Conservation (phyloP, 1,140 invertebrate genomes). For the Cyclina sinensis region DNA sequence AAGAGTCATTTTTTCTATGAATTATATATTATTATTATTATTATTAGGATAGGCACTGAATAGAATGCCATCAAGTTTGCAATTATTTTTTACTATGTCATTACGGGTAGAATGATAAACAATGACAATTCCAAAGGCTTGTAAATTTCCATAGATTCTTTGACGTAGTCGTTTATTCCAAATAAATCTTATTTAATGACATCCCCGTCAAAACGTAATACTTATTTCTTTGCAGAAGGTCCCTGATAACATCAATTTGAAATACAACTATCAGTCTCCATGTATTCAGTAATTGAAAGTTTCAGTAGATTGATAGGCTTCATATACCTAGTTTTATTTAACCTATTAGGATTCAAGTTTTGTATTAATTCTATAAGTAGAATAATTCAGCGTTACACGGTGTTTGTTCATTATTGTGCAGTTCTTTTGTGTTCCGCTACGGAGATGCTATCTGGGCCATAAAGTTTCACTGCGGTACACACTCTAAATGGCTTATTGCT, state of each 20-base stretch:
- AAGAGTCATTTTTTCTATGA: too few relatives aligned
- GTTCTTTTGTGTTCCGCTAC: slow-evolving; percentile 20
- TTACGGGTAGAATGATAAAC: background rate
- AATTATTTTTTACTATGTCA: background rate
- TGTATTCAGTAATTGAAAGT: slow-evolving; percentile 4
- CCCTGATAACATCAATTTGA: slow-evolving; percentile 17
- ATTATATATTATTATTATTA: too few relatives aligned
- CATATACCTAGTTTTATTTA: slow-evolving; percentile 43
- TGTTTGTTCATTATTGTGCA: slow-evolving; percentile 3
- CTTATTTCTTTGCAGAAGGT: background rate
- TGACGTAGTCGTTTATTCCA: background rate
- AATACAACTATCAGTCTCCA: background rate
- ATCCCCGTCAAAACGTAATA: slow-evolving; percentile 16
- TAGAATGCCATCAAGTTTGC: too few relatives aligned
- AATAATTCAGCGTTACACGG: slow-evolving; percentile 51
- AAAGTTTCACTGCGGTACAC: slow-evolving; percentile 51
- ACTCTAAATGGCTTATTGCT: slow-evolving; percentile 27
- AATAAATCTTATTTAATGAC: slow-evolving; percentile 46
- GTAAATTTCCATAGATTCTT: background rate
- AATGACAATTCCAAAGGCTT: background rate
- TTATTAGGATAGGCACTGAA: too few relatives aligned
- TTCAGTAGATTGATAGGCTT: slow-evolving; percentile 9
- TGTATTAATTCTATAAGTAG: slow-evolving; percentile 54
- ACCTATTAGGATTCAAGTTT: background rate
- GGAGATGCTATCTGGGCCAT: slow-evolving; percentile 51